phyloP scores from a whole-genome alignment of 2,888 invertebrate species.

The Nymphalis c-album region DNA sequence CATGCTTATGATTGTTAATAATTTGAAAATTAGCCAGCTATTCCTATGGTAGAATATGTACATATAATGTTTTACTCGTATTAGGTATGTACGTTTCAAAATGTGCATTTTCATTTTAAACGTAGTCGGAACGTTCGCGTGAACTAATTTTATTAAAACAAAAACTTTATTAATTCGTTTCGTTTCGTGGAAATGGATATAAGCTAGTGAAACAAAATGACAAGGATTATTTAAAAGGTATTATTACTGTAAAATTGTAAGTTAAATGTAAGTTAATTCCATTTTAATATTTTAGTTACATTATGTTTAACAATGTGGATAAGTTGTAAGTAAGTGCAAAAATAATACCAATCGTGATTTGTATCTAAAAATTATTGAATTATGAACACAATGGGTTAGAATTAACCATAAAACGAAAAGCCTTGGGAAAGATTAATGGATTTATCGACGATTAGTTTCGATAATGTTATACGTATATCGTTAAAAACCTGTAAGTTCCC shows the following conservation, averaged over 20 bases:
- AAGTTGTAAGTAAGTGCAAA: not conserved
- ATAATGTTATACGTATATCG: not conserved
- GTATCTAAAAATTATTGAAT: not conserved
- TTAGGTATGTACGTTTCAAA: too few species aligned
- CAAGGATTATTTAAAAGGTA: not conserved
- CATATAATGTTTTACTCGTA: too few species aligned
- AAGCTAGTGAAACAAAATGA: not conserved
- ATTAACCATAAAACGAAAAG: constrained; percentile 2
- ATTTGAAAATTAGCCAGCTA: too few species aligned
- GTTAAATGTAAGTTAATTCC: not conserved
- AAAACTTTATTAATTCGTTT: not conserved
- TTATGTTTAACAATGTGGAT: too few species aligned
- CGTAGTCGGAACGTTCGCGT: too few species aligned
- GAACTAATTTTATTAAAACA: too few species aligned
- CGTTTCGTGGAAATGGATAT: not conserved
- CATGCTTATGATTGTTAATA: too few species aligned
- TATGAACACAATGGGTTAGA: not conserved
- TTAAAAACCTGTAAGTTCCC: too few species aligned
- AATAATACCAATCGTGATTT: not conserved
- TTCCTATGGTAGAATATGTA: too few species aligned
- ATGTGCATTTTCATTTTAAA: too few species aligned
- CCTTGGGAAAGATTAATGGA: constrained; percentile 8
- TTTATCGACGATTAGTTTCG: not conserved
- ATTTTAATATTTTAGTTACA: too few species aligned
- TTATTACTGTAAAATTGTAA: not conserved